Evolutionary conservation across 2,888 invertebrate species (phyloP).

Genomic region (Chesias legatella): DNA sequence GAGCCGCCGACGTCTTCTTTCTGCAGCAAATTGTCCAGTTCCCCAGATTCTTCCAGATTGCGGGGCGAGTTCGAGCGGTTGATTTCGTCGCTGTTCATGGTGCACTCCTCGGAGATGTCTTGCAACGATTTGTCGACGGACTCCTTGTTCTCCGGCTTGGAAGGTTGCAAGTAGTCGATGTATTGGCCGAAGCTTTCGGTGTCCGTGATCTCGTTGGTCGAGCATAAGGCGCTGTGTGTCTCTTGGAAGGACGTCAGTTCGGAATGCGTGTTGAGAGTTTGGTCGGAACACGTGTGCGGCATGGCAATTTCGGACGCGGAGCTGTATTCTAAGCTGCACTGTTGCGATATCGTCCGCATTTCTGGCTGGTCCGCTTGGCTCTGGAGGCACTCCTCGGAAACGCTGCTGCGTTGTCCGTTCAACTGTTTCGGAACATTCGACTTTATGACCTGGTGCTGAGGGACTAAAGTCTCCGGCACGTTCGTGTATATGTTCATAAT

Average conservation of each 20-base stretch:
- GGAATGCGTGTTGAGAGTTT: conserved; percentile 72
- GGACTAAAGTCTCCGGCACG: conserved; percentile 81
- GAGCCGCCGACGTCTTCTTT: conserved; percentile 46
- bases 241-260: conserved; percentile 73
- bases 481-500: conserved; percentile 83
- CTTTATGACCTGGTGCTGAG: conserved; percentile 79
- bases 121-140: conserved; percentile 63
- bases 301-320: conserved; percentile 80
- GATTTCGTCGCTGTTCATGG: conserved; percentile 68
- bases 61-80: conserved; percentile 58
- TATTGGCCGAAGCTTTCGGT: conserved; percentile 76
- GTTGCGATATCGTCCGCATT: conserved; percentile 85
- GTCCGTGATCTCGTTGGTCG: conserved; percentile 74
- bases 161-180: conserved; percentile 67
- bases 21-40: conserved; percentile 57
- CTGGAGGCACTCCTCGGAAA: conserved; percentile 70
- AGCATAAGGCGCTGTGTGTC: conserved; percentile 71
- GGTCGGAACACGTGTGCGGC: conserved; percentile 75
- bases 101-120: conserved; percentile 72
- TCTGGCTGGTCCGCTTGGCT: conserved; percentile 69
- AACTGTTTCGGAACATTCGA: conserved; percentile 54
- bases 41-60: conserved; percentile 44
- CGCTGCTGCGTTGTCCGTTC: conserved; percentile 61
- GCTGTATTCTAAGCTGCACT: conserved; percentile 85
- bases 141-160: conserved; percentile 59